phyloP scores from a whole-genome alignment of 2,797 vertebrate genomes.

The Falco peregrinus region DNA sequence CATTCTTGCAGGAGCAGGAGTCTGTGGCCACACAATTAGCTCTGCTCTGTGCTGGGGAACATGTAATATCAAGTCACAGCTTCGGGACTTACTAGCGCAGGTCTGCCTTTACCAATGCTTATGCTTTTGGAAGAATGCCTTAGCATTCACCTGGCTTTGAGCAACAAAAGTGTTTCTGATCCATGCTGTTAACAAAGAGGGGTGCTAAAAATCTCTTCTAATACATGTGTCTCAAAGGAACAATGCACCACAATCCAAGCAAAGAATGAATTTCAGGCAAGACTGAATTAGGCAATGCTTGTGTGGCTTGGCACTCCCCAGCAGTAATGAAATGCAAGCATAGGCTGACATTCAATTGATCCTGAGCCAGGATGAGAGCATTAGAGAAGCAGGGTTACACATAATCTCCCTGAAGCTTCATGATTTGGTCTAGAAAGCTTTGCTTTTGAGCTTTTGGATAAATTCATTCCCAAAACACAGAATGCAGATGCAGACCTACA shows the following conservation, averaged over 20 bases:
- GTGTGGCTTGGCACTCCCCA: neutral
- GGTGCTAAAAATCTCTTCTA: neutral
- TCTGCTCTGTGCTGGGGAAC: neutral
- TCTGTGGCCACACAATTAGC: neutral
- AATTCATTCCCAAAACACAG: neutral
- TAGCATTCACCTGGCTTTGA: neutral
- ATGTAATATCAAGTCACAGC: neutral
- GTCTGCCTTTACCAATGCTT: neutral
- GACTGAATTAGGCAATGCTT: neutral
- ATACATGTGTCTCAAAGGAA: neutral
- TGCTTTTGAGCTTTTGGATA: neutral
- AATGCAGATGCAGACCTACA: neutral
- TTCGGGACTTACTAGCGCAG: neutral
- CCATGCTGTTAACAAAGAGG: neutral
- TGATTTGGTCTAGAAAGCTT: neutral
- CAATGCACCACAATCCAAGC: rapidly evolving
- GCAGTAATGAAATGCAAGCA: neutral
- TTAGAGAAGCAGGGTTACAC: neutral
- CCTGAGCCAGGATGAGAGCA: neutral
- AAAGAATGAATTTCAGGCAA: neutral
- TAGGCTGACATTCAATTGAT: neutral
- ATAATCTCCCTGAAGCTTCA: neutral
- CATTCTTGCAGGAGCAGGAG: neutral
- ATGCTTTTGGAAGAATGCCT: neutral
- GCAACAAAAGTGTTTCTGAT: neutral